Evolutionary conservation across 2,888 invertebrate genomes (phyloP).

Genomic region (Achlya flavicornis): DNA sequence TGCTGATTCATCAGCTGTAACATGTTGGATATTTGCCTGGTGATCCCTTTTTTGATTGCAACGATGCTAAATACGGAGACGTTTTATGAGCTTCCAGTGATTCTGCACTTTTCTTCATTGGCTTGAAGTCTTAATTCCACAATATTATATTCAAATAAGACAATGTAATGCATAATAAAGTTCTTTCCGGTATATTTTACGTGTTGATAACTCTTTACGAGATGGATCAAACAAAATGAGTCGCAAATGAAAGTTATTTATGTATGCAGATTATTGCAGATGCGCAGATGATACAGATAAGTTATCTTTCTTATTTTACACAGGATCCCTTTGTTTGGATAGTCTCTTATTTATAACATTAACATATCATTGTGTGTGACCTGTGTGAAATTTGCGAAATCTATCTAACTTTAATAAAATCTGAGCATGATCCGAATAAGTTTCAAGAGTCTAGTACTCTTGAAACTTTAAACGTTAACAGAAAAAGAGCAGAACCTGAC

Average conservation of each 20-base stretch:
- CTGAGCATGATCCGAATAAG: not conserved
- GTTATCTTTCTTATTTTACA: not conserved
- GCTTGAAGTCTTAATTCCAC: not conserved
- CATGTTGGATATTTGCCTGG: constrained; percentile 11
- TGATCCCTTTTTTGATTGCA: not conserved
- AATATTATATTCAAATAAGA: too few relatives aligned
- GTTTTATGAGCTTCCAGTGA: not conserved
- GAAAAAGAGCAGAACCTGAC: not conserved
- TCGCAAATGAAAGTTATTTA: not conserved
- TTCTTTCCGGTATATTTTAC: not conserved
- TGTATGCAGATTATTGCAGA: not conserved
- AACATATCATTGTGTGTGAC: too few relatives aligned
- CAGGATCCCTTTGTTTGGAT: not conserved
- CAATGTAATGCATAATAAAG: too few relatives aligned
- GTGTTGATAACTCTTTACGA: not conserved
- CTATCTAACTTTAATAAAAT: too few relatives aligned
- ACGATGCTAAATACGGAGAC: not conserved
- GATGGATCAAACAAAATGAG: not conserved
- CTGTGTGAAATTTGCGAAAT: too few relatives aligned
- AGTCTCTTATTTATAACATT: not conserved
- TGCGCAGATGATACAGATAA: not conserved
- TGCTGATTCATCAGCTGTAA: not conserved
- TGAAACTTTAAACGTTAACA: too few relatives aligned
- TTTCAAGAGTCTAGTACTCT: not conserved
- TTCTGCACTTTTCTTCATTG: not conserved